phyloP scores from a whole-genome alignment of 2,113 vertebrate species.

The Elephas maximus region DNA sequence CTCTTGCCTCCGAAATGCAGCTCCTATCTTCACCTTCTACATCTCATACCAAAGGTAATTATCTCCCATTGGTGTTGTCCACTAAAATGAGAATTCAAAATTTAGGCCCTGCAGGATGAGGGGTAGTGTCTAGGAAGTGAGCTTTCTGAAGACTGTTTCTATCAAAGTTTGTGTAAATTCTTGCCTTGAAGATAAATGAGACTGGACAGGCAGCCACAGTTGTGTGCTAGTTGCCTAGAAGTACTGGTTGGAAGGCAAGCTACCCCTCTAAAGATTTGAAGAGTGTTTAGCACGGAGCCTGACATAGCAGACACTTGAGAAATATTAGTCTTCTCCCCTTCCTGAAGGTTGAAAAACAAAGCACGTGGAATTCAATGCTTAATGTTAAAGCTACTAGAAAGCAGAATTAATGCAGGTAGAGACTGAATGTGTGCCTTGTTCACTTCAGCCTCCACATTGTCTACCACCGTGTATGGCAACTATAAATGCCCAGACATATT shows the following conservation, averaged over 20 bases:
- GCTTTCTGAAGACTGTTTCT: not conserved
- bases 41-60: not conserved
- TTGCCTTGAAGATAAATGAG: not conserved
- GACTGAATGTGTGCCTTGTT: not conserved
- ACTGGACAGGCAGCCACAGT: not conserved
- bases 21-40: not conserved
- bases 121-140: not conserved
- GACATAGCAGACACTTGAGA: not conserved
- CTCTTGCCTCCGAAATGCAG: not conserved
- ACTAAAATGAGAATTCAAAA: not conserved
- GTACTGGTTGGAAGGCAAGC: not conserved
- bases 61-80: not conserved
- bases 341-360: not conserved
- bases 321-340: not conserved
- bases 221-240: not conserved
- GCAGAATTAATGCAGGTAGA: not conserved
- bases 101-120: not conserved
- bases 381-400: not conserved
- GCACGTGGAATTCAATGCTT: not conserved
- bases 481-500: slow-evolving; percentile 39
- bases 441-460: not conserved
- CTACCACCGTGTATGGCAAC: not conserved
- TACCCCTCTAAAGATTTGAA: not conserved
- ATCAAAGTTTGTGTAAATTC: not conserved
- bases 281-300: not conserved